phyloP scores from a whole-genome alignment of 1,140 invertebrate genomes.

The Eueides isabella region DNA sequence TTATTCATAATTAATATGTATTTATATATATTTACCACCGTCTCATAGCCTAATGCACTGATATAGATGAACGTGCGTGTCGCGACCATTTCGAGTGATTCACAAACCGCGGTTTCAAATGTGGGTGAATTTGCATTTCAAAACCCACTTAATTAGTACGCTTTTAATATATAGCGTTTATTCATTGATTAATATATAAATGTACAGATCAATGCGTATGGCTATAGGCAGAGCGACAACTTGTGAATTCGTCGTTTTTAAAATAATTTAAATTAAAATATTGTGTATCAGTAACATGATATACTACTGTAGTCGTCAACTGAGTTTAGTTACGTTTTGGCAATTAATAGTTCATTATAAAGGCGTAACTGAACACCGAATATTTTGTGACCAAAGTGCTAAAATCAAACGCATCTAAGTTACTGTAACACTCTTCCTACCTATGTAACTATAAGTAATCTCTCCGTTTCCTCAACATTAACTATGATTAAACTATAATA shows the following conservation, averaged over 20 bases:
- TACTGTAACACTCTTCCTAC: too few species aligned
- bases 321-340: too few species aligned
- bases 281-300: too few species aligned
- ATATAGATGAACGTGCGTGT: constrained; percentile 19
- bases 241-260: neutral
- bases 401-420: too few species aligned
- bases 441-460: too few species aligned
- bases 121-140: constrained; percentile 25
- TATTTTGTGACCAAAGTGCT: too few species aligned
- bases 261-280: neutral
- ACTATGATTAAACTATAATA: neutral
- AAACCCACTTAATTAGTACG: constrained; percentile 23
- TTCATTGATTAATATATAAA: neutral
- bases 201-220: neutral
- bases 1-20: neutral
- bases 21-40: neutral
- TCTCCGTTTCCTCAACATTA: neutral
- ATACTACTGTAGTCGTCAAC: too few species aligned
- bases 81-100: constrained; percentile 27
- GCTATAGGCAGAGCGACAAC: neutral
- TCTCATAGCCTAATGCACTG: neutral
- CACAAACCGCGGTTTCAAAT: constrained; percentile 22
- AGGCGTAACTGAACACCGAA: too few species aligned
- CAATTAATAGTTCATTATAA: too few species aligned
- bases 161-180: neutral